Percentiles rank a stretch among this genome's conserved stretches.
These are phyloP conservation scores for rabbit (Oryctolagus cuniculus) DNA, from an alignment of 2,113 vertebrate genomes.

Conservation along the genomic window mOryCun1.1 NC_091435.1:89539001-89539500, in stretches of 20 bases:
- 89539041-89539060: background rate
- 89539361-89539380: background rate
- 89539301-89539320: background rate
- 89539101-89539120: background rate
- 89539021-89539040: slow-evolving; percentile 7
- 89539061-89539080: background rate
- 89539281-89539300: background rate
- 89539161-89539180: background rate
- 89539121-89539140: background rate
- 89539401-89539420: background rate
- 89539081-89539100: background rate
- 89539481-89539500: slow-evolving; percentile 7
- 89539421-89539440: background rate
- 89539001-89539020: background rate
- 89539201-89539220: background rate
- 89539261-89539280: background rate
- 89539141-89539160: background rate
- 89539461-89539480: background rate
- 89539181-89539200: background rate
- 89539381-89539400: background rate
- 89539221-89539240: background rate
- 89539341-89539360: background rate
- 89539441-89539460: slow-evolving; percentile 11
- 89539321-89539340: background rate
- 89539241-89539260: background rate